Base-by-base conservation (phyloP, 2,113 vertebrate genomes). In the Ivindomyrus marchei region DNA sequence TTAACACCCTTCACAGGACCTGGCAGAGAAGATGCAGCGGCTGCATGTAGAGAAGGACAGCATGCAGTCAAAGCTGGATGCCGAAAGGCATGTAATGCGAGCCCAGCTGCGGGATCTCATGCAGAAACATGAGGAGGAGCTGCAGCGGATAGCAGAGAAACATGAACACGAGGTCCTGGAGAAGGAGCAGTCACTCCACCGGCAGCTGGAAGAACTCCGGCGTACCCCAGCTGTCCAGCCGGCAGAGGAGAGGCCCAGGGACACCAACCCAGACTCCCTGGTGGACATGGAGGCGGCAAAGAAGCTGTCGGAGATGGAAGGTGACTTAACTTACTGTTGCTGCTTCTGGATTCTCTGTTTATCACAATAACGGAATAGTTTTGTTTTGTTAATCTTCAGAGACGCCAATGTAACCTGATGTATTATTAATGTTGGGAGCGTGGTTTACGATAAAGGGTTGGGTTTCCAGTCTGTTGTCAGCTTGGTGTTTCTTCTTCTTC, bases 1-100 rank as follows among this genome's bases (percentile, higher is more conserved):
- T 27, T 15, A 36, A 4, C 50, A 31, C 56, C 21, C 5, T 31
- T 6, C 0, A 9, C 91, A 98, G 97, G 97, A 97, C 87, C 90
- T 96, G 1, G 92, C 87, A 1, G 97, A 97, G 93, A 96, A 94
- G 1, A 56, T 97, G 88, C 95, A 93, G 3, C 94, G 92, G 36
- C 92, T 97, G 3, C 94, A 96, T 21, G 96, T 96, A 0, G 97
- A 98, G 90, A 97, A 97, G 58, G 97, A 97, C 91, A 97, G 96
- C 92, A 93, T 97, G 45, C 96, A 97, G 85, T 97, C 96, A 50
- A 97, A 97, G 92, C 94, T 97, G 94, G 97, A 98, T 92, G 97
- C 97, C 0, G 97, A 98, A 94, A 97, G 97, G 91, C 97, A 98
- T 1, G 97, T 98, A 91, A 97, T 98, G 97, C 96, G 97, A 91